Evolutionary conservation across 2,797 vertebrate species (phyloP), one percentile per base, ranked within the genome.

Genomic region (Onychomys torridus): DNA sequence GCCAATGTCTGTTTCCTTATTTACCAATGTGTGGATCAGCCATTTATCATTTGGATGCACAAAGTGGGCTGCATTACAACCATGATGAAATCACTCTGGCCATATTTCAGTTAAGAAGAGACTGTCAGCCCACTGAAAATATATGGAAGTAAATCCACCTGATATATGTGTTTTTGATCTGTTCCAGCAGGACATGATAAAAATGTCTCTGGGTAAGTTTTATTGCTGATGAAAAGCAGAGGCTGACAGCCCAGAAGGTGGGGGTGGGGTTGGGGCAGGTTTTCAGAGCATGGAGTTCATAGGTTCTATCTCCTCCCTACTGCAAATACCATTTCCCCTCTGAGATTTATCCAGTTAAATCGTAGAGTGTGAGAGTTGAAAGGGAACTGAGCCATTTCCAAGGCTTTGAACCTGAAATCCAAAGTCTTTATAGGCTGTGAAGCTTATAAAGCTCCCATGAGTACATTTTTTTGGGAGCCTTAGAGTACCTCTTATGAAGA

Each of bases 61-160:
- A 78, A 75, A 96, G 92, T 37, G 49, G 82, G 77, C 90, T 85
- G 55, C 78, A 65, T 37, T 75, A 83, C 86, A 90, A 92, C 88
- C 61, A 27, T 52, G 67, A 77, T 34, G 69, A 84, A 84, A 77
- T 91, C 4, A 2, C 75, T 2, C 3, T 16, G 67, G 65, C 90
- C 76, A 34, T 95, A 94, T 94, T 94, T 98, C 93, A 96, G 83
- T 79, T 87, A 92, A 83, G 91, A 93, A 87, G 87, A 94, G 90
- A 85, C 37, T 94, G 93, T 88, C 93, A 97, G 67, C 89, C 94
- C 63, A 88, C 52, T 90, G 93, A 90, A 94, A 95, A 94, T 67
- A 55, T 85, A 94, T 95, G 96, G 95, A 95, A 95, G 93, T 96
- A 97, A 96, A 97, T 97, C 90, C 73, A 79, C 59, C 79, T 84